Evolutionary conservation across 2,113 vertebrate genomes (phyloP), one percentile per base, ranked within the genome.

Genomic region (Lucifuga dentata): DNA sequence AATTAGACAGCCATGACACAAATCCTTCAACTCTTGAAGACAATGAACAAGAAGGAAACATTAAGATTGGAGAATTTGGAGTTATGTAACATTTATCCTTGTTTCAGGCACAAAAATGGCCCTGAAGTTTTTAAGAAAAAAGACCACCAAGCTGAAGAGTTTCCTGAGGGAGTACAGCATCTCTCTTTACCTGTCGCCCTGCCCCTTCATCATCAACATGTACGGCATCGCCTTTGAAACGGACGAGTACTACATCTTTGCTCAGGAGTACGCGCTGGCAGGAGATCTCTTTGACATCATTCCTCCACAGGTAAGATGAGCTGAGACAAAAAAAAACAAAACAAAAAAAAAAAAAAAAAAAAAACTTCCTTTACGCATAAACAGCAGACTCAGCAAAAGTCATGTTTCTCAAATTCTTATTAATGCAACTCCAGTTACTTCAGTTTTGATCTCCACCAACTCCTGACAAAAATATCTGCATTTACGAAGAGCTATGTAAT

Each of bases 241-340:
- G 0, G 91, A 93, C 6, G 92, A 94, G 10, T 92, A 88, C 86
- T 94, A 94, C 76, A 86, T 93, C 82, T 94, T 94, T 24, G 93
- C 92, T 19, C 93, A 94, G 74, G 93, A 94, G 88, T 94, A 90
- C 9, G 93, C 93, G 0, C 73, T 90, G n/a, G 93, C 93, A 0
- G 93, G 93, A 2, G 93, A 94, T 58, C 91, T 94, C 36, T 94
- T 94, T 1, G 93, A 94, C 85, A 93, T 94, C 76, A 94, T 94
- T 63, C 93, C 93, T 1, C 93, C 93, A 0, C 93, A 94, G 93
- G 93, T 94, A 63, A 80, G 73, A 26, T 2, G 8, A 7, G 11
- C 3, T 5, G 9, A 60, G 10, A 32, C 2, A 1, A 17, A 15
- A 2, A n/a, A n/a, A n/a, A n/a, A n/a, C n/a, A n/a, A n/a, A n/a